Conservation (phyloP, 2,797 vertebrate genomes). For the Melanotaenia maccullochi region DNA sequence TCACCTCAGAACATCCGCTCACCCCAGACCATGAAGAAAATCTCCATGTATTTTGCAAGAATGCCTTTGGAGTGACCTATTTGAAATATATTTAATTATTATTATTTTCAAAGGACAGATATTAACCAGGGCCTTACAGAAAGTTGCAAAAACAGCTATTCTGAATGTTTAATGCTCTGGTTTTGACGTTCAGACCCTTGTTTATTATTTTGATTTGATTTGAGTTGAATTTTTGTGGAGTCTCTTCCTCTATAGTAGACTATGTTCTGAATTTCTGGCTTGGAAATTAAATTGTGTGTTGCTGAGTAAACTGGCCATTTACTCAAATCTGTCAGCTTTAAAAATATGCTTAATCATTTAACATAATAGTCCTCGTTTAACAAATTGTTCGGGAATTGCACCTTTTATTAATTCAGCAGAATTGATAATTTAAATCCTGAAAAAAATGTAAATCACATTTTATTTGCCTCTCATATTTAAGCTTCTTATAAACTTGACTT, state of each 20-base stretch:
- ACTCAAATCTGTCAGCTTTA: slow-evolving; percentile 5
- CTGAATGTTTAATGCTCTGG: slow-evolving; percentile 22
- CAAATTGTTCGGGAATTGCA: background rate
- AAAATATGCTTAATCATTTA: slow-evolving; percentile 5
- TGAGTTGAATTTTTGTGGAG: background rate
- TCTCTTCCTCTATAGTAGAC: slow-evolving; percentile 16
- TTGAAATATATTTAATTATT: slow-evolving; percentile 15
- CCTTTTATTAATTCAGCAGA: background rate
- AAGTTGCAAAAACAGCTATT: background rate
- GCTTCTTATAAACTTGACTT: background rate
- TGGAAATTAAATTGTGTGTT: slow-evolving; percentile 10
- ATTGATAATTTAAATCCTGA: slow-evolving; percentile 22
- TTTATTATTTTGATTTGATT: slow-evolving; percentile 8
- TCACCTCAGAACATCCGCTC: slow-evolving; percentile 83
- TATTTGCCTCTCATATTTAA: slow-evolving; percentile 15
- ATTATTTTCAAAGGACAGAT: background rate
- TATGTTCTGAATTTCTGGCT: slow-evolving; percentile 11
- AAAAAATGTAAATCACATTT: background rate
- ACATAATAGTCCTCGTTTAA: background rate
- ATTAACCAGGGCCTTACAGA: background rate
- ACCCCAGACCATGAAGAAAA: slow-evolving; percentile 90
- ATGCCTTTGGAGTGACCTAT: slow-evolving; percentile 77
- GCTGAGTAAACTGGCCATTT: slow-evolving; percentile 29
- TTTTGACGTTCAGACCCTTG: slow-evolving; percentile 19
- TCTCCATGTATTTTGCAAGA: slow-evolving; percentile 91